Evolutionary conservation across 2,113 vertebrate species (phyloP).

Genomic region (Sitta europaea): DNA sequence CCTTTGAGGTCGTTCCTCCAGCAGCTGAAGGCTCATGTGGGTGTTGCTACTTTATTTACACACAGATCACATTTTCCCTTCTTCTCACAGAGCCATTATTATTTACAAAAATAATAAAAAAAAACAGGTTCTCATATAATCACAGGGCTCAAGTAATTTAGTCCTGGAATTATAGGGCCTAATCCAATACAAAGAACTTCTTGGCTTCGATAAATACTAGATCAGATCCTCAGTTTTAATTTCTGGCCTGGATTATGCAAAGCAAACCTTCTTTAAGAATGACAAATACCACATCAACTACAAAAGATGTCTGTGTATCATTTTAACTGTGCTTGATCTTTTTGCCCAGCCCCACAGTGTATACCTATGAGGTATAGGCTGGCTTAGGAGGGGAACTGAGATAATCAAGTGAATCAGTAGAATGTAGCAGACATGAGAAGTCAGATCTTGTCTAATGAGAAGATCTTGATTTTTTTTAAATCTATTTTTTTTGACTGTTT

Average conservation of each 20-base stretch:
- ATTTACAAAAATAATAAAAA: neutral
- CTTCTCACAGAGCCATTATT: neutral
- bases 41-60: neutral
- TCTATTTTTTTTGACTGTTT: neutral
- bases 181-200: neutral
- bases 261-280: neutral
- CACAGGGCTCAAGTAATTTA: neutral
- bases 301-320: neutral
- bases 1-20: neutral
- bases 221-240: neutral
- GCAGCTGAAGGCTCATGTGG: neutral
- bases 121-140: neutral
- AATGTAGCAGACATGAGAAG: neutral
- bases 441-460: neutral
- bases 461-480: neutral
- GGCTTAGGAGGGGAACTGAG: neutral
- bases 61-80: neutral
- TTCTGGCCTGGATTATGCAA: neutral
- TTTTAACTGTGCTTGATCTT: neutral
- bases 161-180: neutral
- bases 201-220: neutral
- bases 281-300: neutral
- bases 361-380: neutral
- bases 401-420: neutral
- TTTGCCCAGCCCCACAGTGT: neutral